Evolutionary conservation across 2,797 vertebrate genomes (phyloP).

Genomic region (Chelonia mydas): DNA sequence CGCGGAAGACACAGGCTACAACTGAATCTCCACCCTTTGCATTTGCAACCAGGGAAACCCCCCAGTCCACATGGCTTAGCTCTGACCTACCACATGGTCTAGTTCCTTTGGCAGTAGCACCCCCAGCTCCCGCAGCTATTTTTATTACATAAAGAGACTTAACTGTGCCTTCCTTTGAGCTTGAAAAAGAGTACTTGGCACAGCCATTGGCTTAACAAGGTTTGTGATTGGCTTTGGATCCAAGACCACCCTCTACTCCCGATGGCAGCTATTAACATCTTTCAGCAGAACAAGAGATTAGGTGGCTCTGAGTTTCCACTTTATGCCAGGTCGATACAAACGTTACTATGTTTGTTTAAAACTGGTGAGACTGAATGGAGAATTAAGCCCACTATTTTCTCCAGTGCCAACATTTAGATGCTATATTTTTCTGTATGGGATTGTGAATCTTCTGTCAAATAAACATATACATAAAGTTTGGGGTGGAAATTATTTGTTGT

Average conservation of each 20-base stretch:
- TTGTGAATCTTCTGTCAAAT: conserved; percentile 34
- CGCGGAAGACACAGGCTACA: not conserved
- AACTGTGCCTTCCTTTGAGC: not conserved
- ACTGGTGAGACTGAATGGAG: not conserved
- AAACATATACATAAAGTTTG: not conserved
- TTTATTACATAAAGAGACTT: not conserved
- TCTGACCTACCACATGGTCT: not conserved
- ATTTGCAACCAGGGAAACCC: not conserved
- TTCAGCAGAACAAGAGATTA: not conserved
- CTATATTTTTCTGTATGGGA: not conserved
- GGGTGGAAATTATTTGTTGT: conserved; percentile 52
- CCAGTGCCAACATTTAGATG: not conserved
- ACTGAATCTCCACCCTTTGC: not conserved
- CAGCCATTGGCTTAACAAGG: not conserved
- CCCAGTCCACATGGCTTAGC: not conserved
- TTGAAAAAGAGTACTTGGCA: not conserved
- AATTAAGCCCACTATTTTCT: not conserved
- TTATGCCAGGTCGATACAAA: not conserved
- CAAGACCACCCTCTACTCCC: not conserved
- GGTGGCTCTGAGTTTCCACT: not conserved
- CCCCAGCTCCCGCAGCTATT: not conserved
- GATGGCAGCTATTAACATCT: not conserved
- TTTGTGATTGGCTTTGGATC: not conserved
- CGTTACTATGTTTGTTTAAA: not conserved
- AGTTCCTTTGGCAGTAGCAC: not conserved